Percentiles rank a stretch among this genome's conserved stretches.
Evolutionary conservation across 1,140 invertebrate genomes (phyloP).

Genomic region (Oryctes rhinoceros): DNA sequence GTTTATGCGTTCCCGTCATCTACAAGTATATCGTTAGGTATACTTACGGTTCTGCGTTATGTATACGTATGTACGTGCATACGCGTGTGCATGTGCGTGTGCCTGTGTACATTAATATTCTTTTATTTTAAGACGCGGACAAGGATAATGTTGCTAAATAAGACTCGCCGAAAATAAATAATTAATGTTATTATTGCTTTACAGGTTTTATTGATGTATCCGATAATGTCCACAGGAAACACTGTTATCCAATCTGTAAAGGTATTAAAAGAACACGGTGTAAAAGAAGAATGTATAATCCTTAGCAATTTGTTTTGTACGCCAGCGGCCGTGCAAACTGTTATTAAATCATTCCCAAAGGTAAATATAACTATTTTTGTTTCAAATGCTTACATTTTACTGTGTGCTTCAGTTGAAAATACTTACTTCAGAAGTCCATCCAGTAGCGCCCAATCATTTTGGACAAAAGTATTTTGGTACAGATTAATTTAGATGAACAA

Average conservation of each 20-base stretch:
- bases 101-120: no score
- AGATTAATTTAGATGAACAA: slow-evolving; percentile 71
- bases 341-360: slow-evolving; percentile 87
- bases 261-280: slow-evolving; percentile 75
- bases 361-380: slow-evolving; percentile 58
- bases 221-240: slow-evolving; percentile 36
- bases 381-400: slow-evolving; percentile 26
- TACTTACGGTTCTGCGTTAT: no score
- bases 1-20: no score
- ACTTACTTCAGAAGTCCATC: slow-evolving; percentile 93
- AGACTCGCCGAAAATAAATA: no score
- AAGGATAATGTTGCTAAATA: no score
- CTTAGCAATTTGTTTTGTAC: slow-evolving; percentile 97
- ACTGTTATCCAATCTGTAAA: slow-evolving; percentile 35
- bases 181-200: background rate
- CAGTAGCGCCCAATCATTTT: slow-evolving; percentile 97
- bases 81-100: no score
- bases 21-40: no score
- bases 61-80: no score
- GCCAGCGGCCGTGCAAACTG: slow-evolving; percentile 72
- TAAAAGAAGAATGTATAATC: slow-evolving; percentile 93
- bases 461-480: slow-evolving; percentile 99
- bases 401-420: slow-evolving; percentile 81
- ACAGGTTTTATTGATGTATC: slow-evolving; percentile 13
- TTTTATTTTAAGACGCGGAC: no score